Evolutionary conservation across 2,797 vertebrate species (phyloP), one percentile per base, ranked within the genome.

Genomic region (Tinamus major): DNA sequence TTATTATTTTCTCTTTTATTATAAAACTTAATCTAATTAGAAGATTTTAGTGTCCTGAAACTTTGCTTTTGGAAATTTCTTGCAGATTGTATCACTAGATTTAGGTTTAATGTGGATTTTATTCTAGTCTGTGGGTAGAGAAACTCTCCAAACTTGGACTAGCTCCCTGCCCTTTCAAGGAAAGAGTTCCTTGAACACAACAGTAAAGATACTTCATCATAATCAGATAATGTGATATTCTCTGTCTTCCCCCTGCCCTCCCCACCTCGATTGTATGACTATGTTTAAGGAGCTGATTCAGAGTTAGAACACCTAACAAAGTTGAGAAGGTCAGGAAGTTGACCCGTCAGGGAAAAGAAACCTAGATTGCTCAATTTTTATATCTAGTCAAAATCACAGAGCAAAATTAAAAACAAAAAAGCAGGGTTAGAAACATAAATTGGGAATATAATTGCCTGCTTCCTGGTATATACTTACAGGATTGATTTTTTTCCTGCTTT

Each of bases 21-120:
- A 76, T 85, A 89, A 89, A 89, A 39, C 29, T 65, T 51, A 37
- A 16, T 53, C 76, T 61, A 87, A 71, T 82, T 59, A 89, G 81
- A 93, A 90, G 39, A 51, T 70, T 48, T 2, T 71, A 13, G 15
- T 83, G 69, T 92, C 59, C 53, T 87, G 70, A 93, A 89, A 90
- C 35, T 65, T 42, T 67, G 55, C 23, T 70, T 92, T 87, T 75
- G 21, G 42, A 20, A 3, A 44, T 80, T 46, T 69, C 63, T 77
- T 21, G 4, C 35, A 39, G 67, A 81, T 71, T 61, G 4, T 71
- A 35, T 26, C 18, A 49, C 49, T 77, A 35, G 11, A 48, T 11
- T 85, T 93, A 91, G 23, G 31, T 93, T 92, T 90, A 46, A 85
- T 59, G 49, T n/a, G 41, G 2, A 3, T 87, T 81, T 90, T 59